Conservation (phyloP, 2,797 vertebrate species). For the Gambelia wislizenii region DNA sequence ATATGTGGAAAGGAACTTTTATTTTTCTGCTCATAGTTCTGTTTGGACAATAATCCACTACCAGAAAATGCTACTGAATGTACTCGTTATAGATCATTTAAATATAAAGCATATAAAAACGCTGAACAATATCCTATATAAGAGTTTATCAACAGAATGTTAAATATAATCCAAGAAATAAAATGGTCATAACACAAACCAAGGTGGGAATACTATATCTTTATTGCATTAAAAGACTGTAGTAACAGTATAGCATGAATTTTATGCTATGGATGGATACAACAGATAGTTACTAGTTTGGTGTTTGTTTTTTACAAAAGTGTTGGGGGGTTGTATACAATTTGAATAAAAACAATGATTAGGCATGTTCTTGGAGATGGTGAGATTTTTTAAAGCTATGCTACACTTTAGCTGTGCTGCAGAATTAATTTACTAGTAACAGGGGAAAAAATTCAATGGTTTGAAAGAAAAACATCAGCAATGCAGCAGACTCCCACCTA, state of each 20-base stretch:
- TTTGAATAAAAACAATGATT: conserved; percentile 50
- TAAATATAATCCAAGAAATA: conserved; percentile 13
- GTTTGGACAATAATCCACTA: neutral
- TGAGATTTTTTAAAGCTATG: conserved; percentile 24
- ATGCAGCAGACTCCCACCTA: conserved; percentile 64
- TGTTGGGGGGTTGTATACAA: conserved; percentile 26
- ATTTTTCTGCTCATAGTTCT: neutral
- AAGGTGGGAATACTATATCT: neutral
- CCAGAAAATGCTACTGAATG: neutral
- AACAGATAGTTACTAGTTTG: neutral
- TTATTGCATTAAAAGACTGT: conserved; percentile 34
- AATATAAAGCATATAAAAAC: neutral
- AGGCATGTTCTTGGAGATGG: conserved; percentile 44
- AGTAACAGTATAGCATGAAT: neutral
- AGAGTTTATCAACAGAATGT: neutral
- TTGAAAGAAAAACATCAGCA: conserved; percentile 70
- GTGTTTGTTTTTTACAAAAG: conserved; percentile 37
- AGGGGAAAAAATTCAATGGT: conserved; percentile 60
- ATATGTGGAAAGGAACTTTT: neutral
- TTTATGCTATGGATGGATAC: conserved; percentile 14
- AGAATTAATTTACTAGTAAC: conserved; percentile 67
- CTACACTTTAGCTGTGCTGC: conserved; percentile 55
- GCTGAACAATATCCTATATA: neutral
- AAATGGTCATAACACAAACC: neutral
- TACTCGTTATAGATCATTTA: neutral